A percentile compares a stretch with the other conserved stretches of the same genome.
Conservation (phyloP, 2,888 invertebrate genomes). For the Augiades crinisus region DNA sequence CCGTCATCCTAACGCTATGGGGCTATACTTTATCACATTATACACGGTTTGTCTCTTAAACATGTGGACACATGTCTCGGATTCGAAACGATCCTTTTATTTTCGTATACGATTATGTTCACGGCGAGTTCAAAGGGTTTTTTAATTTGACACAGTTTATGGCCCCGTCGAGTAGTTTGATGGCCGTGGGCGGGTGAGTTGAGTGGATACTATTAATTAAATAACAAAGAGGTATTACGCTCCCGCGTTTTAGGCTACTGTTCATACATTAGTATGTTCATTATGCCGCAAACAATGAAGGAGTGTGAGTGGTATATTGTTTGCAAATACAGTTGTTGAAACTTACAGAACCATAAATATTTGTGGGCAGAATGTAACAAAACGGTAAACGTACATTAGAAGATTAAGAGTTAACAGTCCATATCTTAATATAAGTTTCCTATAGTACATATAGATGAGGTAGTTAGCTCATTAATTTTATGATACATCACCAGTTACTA, state of each 20-base stretch:
- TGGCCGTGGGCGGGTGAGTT: conserved; percentile 44
- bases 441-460: too few relatives aligned
- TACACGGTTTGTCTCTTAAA: conserved; percentile 66
- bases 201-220: conserved; percentile 46
- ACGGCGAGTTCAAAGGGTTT: conserved; percentile 73
- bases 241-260: conserved; percentile 17
- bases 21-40: conserved; percentile 65
- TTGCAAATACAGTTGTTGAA: conserved; percentile 14
- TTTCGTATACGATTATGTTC: conserved; percentile 64
- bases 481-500: too few relatives aligned
- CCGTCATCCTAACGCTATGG: conserved; percentile 38
- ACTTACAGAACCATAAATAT: neutral
- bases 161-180: conserved; percentile 57
- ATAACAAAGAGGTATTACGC: conserved; percentile 39
- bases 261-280: conserved; percentile 20
- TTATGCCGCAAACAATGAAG: neutral
- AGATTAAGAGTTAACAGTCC: too few relatives aligned
- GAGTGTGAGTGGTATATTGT: conserved; percentile 5
- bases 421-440: too few relatives aligned
- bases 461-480: too few relatives aligned
- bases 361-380: neutral
- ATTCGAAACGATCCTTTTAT: conserved; percentile 66
- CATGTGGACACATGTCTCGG: conserved; percentile 74
- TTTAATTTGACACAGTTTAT: conserved; percentile 77
- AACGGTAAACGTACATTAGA: too few relatives aligned